phyloP scores from a whole-genome alignment of 2,113 vertebrate species.

The Benitochromis conjunctus region DNA sequence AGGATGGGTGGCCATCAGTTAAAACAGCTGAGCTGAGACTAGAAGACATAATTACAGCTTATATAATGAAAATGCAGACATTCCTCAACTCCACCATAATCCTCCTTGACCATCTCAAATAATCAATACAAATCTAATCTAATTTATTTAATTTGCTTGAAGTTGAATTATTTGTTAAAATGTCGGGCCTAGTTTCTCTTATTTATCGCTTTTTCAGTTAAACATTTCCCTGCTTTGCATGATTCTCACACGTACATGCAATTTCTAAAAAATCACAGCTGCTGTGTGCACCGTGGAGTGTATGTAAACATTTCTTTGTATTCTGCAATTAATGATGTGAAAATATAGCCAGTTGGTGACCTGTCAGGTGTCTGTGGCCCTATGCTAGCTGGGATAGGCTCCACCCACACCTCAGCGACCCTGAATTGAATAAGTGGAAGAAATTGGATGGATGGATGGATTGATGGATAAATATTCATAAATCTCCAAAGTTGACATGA shows the following conservation, averaged over 20 bases:
- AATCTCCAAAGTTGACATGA: background rate
- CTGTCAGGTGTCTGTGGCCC: background rate
- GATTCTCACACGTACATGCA: background rate
- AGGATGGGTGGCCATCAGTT: background rate
- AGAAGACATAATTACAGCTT: background rate
- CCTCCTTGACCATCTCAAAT: background rate
- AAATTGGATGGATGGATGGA: background rate
- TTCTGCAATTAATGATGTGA: background rate
- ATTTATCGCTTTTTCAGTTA: background rate
- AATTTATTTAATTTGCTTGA: background rate
- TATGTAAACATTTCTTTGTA: background rate
- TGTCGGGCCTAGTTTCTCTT: background rate
- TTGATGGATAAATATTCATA: background rate
- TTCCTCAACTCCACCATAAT: background rate
- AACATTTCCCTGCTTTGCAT: background rate
- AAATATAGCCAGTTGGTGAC: background rate
- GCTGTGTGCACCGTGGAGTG: background rate
- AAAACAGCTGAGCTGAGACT: background rate
- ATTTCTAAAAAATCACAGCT: background rate
- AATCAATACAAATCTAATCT: background rate
- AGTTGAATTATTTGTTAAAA: background rate
- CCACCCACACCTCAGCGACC: background rate
- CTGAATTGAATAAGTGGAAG: background rate
- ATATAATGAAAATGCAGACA: background rate
- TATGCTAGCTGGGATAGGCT: background rate